Evolutionary conservation across 1,140 invertebrate species (phyloP).

Genomic region (Trissolcus basalis): DNA sequence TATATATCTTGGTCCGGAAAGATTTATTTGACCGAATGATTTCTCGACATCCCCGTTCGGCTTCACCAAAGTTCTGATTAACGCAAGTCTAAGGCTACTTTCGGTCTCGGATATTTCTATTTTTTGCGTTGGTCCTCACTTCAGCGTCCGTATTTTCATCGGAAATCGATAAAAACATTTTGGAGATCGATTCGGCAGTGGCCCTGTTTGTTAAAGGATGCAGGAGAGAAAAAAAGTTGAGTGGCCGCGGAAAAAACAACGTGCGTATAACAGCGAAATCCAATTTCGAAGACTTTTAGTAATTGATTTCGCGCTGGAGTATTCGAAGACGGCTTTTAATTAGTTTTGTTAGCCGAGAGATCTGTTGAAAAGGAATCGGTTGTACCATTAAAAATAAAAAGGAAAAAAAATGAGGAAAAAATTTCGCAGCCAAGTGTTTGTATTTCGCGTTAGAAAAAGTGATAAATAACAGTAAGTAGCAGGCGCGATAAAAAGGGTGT

Average conservation of each 20-base stretch:
- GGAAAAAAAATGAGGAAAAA: too few relatives aligned
- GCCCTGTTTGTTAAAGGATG: constrained; percentile 49
- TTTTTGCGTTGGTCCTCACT: constrained; percentile 54
- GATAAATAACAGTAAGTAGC: constrained; percentile 21
- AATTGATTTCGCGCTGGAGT: constrained; percentile 52
- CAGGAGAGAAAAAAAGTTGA: constrained; percentile 31
- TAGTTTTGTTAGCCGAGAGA: constrained; percentile 55
- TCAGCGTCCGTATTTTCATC: constrained; percentile 53
- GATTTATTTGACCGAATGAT: constrained; percentile 60
- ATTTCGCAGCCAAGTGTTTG: too few relatives aligned
- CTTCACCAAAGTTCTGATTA: constrained; percentile 51
- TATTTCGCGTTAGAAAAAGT: too few relatives aligned
- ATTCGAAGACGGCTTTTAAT: constrained; percentile 52
- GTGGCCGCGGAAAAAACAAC: constrained; percentile 37
- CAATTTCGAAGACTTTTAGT: constrained; percentile 59
- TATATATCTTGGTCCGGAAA: constrained; percentile 39
- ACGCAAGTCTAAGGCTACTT: constrained; percentile 46
- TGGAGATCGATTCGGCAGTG: constrained; percentile 50
- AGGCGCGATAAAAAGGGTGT: too few relatives aligned
- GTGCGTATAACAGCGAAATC: constrained; percentile 26
- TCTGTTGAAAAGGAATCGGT: constrained; percentile 39
- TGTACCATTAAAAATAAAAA: neutral
- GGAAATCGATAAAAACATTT: constrained; percentile 63
- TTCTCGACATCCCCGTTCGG: constrained; percentile 53
- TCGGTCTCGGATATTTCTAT: constrained; percentile 54